Base-by-base conservation (phyloP, 2,888 invertebrate genomes). In the Noctua fimbriata region DNA sequence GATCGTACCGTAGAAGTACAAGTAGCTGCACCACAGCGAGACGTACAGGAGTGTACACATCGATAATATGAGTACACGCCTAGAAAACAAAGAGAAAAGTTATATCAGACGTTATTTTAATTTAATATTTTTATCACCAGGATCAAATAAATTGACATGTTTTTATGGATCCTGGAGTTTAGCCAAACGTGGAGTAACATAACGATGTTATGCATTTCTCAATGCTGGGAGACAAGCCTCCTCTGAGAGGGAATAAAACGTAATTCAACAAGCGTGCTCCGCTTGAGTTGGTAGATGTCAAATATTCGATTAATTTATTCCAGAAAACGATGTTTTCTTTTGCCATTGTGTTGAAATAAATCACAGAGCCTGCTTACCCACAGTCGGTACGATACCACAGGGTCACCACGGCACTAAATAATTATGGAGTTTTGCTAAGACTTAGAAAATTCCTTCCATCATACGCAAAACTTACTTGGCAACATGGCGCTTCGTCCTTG, bases 1-100 rank as follows among this genome's bases (percentile, higher is more conserved):
- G 75, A 99, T 97, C 82, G 98, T 98, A 24, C 99, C 98, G 92
- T 99, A 99, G 95, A 98, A 99, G 93, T 98, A 99, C 36, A 99
- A 95, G 91, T 98, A 98, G 78, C 98, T 98, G 70, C 97, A 96
- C 98, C 98, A 98, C 7, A 99, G 92, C 0, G 97, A 97, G 2
- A 98, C 91, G 93, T 98, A 99, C 7, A 98, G 88, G n/a, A 97
- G 95, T 0, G 97, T 97, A 84, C 98, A 98, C 0, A 97, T 75
- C 0, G 97, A 93, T 36, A 99, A 93, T 7, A 97, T 95, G 0
- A 96, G 83, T 1, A 98, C 87, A 81, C 99, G 97, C 71, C 97
- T 98, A 93, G 88, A 90, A 90, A 84, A 77, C 14, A 84, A 60
- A 72, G 41, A 55, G 24, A 36, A 73, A 69, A 18, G 32, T 63